phyloP scores from a whole-genome alignment of 2,888 invertebrate genomes.

The Calameuta idolon region DNA sequence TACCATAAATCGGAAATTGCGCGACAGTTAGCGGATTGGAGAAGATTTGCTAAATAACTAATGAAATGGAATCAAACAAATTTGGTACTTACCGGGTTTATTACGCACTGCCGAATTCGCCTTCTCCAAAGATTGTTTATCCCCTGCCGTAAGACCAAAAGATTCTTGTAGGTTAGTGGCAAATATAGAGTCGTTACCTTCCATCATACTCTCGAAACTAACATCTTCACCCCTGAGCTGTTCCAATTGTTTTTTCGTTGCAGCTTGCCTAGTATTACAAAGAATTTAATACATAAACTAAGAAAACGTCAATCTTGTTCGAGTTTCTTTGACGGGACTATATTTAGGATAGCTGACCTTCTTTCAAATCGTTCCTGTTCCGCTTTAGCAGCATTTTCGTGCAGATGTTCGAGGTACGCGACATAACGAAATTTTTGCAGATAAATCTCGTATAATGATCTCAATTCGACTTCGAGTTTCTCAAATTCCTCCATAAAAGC shows the following conservation, averaged over 20 bases:
- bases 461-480: slow-evolving; percentile 85
- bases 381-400: slow-evolving; percentile 82
- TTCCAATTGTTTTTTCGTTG: slow-evolving; percentile 71
- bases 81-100: slow-evolving; percentile 38
- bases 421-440: slow-evolving; percentile 89
- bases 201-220: slow-evolving; percentile 67
- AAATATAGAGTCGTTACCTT: slow-evolving; percentile 64
- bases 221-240: slow-evolving; percentile 71
- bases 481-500: slow-evolving; percentile 97
- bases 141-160: slow-evolving; percentile 46
- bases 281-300: neutral
- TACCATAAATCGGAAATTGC: slow-evolving; percentile 19
- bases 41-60: slow-evolving; percentile 2
- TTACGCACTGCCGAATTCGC: slow-evolving; percentile 35
- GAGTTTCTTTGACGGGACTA: slow-evolving; percentile 12
- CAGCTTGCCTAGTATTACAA: slow-evolving; percentile 57
- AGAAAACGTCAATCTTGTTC: neutral
- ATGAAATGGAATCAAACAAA: slow-evolving; percentile 8
- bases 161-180: slow-evolving; percentile 58
- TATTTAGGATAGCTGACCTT: slow-evolving; percentile 66
- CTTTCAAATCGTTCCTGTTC: slow-evolving; percentile 84
- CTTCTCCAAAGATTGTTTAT: slow-evolving; percentile 49
- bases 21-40: neutral
- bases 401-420: slow-evolving; percentile 87
- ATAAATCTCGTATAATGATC: slow-evolving; percentile 87